phyloP scores from a whole-genome alignment of 2,888 invertebrate species.

The Rhagonycha lutea region DNA sequence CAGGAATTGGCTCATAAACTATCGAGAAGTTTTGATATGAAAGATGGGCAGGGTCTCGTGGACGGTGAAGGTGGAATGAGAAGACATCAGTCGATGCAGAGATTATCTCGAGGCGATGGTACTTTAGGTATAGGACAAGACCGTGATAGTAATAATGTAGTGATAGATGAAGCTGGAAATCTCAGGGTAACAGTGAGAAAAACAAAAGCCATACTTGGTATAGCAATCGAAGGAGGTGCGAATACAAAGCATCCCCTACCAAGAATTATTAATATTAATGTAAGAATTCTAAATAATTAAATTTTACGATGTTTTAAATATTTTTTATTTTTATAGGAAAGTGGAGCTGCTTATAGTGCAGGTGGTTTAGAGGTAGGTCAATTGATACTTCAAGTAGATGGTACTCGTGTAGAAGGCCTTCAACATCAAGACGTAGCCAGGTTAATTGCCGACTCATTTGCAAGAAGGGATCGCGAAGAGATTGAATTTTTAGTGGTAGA shows the following conservation, averaged over 20 bases:
- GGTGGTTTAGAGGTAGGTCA: slow-evolving; percentile 94
- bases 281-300: slow-evolving; percentile 58
- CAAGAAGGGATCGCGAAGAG: slow-evolving; percentile 82
- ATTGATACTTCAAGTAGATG: slow-evolving; percentile 85
- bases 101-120: slow-evolving; percentile 64
- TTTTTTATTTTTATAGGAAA: slow-evolving; percentile 69
- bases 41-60: slow-evolving; percentile 77
- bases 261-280: slow-evolving; percentile 95
- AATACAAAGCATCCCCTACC: slow-evolving; percentile 95
- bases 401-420: slow-evolving; percentile 76
- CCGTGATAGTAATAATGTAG: slow-evolving; percentile 67
- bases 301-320: neutral
- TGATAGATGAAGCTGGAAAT: slow-evolving; percentile 86
- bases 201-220: slow-evolving; percentile 91
- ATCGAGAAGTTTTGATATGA: slow-evolving; percentile 87
- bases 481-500: slow-evolving; percentile 93
- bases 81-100: slow-evolving; percentile 78
- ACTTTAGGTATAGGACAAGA: slow-evolving; percentile 40
- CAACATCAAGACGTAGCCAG: slow-evolving; percentile 91
- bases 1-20: slow-evolving; percentile 87
- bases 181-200: slow-evolving; percentile 89
- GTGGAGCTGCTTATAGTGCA: slow-evolving; percentile 91
- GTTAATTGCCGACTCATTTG: slow-evolving; percentile 91
- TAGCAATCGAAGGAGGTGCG: slow-evolving; percentile 96
- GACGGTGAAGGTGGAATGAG: slow-evolving; percentile 68